Conservation (phyloP, 2,113 vertebrate species). For the Parotia lawesii region DNA sequence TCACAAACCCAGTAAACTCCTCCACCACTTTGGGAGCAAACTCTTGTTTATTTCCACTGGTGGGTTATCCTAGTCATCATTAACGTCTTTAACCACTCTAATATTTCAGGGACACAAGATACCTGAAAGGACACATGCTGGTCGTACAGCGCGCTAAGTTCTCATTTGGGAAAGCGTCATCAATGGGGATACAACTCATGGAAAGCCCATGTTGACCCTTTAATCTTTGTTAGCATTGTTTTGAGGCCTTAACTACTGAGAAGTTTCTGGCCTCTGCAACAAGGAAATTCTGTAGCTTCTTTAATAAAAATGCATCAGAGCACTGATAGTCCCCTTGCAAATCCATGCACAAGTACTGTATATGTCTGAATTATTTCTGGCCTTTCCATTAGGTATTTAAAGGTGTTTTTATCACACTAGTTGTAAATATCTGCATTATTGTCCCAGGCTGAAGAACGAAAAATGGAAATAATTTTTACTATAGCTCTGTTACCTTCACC, state of each 20-base stretch:
- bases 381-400: not conserved
- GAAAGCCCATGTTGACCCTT: not conserved
- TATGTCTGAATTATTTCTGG: not conserved
- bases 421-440: not conserved
- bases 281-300: not conserved
- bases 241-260: not conserved
- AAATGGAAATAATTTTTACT: not conserved
- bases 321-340: not conserved
- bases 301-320: not conserved
- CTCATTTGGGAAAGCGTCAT: not conserved
- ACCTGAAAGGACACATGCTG: fast-evolving
- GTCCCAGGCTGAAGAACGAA: not conserved
- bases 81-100: not conserved
- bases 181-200: fast-evolving
- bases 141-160: not conserved
- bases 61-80: not conserved
- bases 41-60: not conserved
- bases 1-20: not conserved
- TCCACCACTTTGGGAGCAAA: not conserved
- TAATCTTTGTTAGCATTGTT: not conserved
- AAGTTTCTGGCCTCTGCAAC: not conserved
- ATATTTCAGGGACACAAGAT: not conserved
- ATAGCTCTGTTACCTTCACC: not conserved
- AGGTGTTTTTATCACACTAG: not conserved
- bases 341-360: not conserved